phyloP scores from a whole-genome alignment of 1,140 invertebrate species.

The Calliopsis andreniformis region DNA sequence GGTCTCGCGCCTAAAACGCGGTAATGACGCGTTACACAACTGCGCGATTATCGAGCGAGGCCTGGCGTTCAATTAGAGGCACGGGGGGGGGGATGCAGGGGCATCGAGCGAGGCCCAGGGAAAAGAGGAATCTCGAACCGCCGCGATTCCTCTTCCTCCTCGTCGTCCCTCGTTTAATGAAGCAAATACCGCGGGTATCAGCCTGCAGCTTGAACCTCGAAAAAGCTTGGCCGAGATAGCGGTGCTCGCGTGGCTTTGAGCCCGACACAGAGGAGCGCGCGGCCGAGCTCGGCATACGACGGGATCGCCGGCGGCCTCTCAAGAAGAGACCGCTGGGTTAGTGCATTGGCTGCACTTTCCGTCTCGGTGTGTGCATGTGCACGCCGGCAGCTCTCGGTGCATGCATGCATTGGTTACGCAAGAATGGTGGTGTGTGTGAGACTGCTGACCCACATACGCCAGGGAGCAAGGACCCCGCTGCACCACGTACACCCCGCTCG shows the following conservation, averaged over 20 bases:
- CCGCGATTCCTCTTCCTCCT: constrained; percentile 14
- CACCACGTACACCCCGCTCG: constrained; percentile 63
- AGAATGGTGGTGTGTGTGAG: constrained; percentile 80
- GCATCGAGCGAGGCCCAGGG: neutral
- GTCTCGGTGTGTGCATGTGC: constrained; percentile 58
- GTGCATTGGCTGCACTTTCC: constrained; percentile 67
- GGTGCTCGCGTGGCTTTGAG: constrained; percentile 59
- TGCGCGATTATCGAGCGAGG: constrained; percentile 31
- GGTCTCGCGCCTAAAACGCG: constrained; percentile 3
- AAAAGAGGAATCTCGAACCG: neutral
- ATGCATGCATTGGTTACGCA: constrained; percentile 81
- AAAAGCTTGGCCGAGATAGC: constrained; percentile 63
- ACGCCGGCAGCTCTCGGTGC: constrained; percentile 65
- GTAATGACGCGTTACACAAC: constrained; percentile 45
- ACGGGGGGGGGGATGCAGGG: neutral
- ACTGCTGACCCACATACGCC: constrained; percentile 82
- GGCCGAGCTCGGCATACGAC: constrained; percentile 14
- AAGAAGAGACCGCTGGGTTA: constrained; percentile 68
- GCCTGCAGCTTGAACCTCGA: constrained; percentile 47
- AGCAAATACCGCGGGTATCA: constrained; percentile 48
- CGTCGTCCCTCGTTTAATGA: constrained; percentile 29
- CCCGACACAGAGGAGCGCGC: constrained; percentile 30
- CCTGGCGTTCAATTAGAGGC: constrained; percentile 21
- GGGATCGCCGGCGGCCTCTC: constrained; percentile 54
- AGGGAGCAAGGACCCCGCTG: constrained; percentile 80